These are phyloP conservation scores for Amphiura filiformis DNA, from an alignment of 35 echinoderm and acorn worm species.

Conservation along the genomic window DNA sequence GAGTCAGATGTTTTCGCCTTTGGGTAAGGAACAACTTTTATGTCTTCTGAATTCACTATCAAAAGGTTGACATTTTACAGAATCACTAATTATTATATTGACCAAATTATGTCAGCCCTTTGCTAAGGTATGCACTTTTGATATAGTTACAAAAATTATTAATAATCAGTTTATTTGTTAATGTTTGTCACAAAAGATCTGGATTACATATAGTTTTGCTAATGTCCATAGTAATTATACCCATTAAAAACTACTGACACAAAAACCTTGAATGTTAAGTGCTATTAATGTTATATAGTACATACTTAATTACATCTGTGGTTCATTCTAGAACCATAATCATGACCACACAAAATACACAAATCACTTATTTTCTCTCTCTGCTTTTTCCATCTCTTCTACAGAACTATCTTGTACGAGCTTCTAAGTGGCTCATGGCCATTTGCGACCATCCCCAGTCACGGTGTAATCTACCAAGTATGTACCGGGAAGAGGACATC, in stretches of 20 bases:
- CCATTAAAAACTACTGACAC: too few relatives aligned
- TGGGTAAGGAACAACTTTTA: conserved; percentile 49
- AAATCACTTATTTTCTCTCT: too few relatives aligned
- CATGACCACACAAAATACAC: too few relatives aligned
- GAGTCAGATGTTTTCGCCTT: conserved; percentile 82
- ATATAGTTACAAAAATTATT: not conserved
- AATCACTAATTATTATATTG: not conserved
- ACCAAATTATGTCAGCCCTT: not conserved
- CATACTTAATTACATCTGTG: too few relatives aligned
- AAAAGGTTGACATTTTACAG: not conserved
- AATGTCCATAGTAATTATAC: too few relatives aligned
- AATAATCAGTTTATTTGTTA: too few relatives aligned
- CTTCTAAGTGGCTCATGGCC: conserved; percentile 20
- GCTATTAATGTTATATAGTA: too few relatives aligned
- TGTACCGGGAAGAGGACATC: conserved; percentile 30
- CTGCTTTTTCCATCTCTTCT: not conserved
- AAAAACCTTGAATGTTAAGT: too few relatives aligned
- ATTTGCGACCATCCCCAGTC: not conserved
- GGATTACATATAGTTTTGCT: too few relatives aligned
- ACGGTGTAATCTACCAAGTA: conserved; percentile 19
- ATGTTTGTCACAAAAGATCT: too few relatives aligned
- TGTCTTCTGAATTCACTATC: not conserved
- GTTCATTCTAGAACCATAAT: too few relatives aligned
- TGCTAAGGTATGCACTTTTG: not conserved
- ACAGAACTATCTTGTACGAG: conserved; percentile 33